Evolutionary conservation across 1,140 invertebrate genomes (phyloP), one percentile per base, ranked within the genome.

Genomic region (Mercenaria mercenaria): DNA sequence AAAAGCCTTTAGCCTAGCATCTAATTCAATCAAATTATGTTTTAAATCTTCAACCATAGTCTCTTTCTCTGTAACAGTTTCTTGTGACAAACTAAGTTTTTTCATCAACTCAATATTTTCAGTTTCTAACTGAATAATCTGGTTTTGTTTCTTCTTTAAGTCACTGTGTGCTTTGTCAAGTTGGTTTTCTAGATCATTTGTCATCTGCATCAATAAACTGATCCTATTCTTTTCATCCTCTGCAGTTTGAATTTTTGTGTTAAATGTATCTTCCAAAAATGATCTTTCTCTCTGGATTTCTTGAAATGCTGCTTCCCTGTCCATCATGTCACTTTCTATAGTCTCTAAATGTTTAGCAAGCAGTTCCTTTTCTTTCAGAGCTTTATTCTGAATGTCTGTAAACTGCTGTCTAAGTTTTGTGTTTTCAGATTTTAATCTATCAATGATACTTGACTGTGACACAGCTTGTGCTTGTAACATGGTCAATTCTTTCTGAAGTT

Each of bases 241-340:
- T n/a, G 95, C 93, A 50, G 94, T 94, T 50, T 93, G 92, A 34
- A 96, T 92, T 83, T 95, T 94, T 37, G 93, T 92, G 52, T 94
- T 91, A 84, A 96, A 94, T 2, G 93, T 94, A 76, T 95, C 93
- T 84, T 96, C 96, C 50, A 95, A 91, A 72, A 94, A 89, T 59
- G 93, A 93, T 82, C 95, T 93, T 90, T 96, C 95, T 41, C 95
- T 92, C 86, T 96, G 94, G 23, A 96, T 95, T 85, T 96, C 96
- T 61, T 95, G 93, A 91, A 96, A 95, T 4, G 95, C 93, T 1
- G 96, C 94, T 89, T 96, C 96, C 13, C 96, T 90, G 61, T 96
- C 96, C 93, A 96, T 92, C 96, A 96, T 96, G 88, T 96, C 96
- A 32, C 93, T 93, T 92, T 96, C 94, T 88, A 96, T 96, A n/a